These are phyloP conservation scores for Lepisosteus osseus DNA, from an alignment of 2,113 vertebrate genomes.

Conservation along the genomic window DNA sequence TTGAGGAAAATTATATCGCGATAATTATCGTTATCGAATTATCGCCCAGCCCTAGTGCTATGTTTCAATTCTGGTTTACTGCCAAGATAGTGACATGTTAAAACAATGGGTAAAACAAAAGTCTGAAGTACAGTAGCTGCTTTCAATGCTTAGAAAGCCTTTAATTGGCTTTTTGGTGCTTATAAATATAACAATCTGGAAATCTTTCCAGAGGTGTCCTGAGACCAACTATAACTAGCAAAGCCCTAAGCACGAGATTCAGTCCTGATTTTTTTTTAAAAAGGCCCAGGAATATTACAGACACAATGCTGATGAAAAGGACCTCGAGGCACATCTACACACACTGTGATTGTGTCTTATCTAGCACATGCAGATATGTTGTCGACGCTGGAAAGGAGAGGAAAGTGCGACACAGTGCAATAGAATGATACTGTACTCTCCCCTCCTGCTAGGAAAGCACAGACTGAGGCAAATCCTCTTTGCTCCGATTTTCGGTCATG, in stretches of 20 bases:
- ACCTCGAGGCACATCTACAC: slow-evolving; percentile 60
- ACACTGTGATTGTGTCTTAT: slow-evolving; percentile 64
- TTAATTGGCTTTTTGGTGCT: slow-evolving; percentile 12
- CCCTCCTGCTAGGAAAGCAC: too few relatives aligned
- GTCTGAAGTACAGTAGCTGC: slow-evolving; percentile 33
- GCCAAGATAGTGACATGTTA: slow-evolving; percentile 20
- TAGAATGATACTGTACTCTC: too few relatives aligned
- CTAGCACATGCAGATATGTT: slow-evolving; percentile 56
- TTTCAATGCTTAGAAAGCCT: slow-evolving; percentile 32
- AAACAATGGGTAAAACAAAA: slow-evolving; percentile 44
- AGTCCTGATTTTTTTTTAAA: too few relatives aligned
- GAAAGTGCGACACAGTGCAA: too few relatives aligned
- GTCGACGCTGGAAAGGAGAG: slow-evolving; percentile 35
- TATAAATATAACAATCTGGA: slow-evolving; percentile 45
- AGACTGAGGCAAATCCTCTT: too few relatives aligned
- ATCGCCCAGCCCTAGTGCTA: background rate
- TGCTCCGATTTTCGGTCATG: too few relatives aligned
- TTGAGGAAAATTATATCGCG: too few relatives aligned
- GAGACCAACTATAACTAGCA: slow-evolving; percentile 22
- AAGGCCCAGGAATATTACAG: too few relatives aligned
- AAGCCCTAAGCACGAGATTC: too few relatives aligned
- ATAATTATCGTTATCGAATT: too few relatives aligned
- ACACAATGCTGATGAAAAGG: slow-evolving; percentile 37
- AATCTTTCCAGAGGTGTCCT: slow-evolving; percentile 41
- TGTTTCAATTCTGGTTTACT: slow-evolving; percentile 1